These are phyloP conservation scores for Psilopogon haemacephalus DNA, from an alignment of 2,113 vertebrate species.

Conservation along the genomic window DNA sequence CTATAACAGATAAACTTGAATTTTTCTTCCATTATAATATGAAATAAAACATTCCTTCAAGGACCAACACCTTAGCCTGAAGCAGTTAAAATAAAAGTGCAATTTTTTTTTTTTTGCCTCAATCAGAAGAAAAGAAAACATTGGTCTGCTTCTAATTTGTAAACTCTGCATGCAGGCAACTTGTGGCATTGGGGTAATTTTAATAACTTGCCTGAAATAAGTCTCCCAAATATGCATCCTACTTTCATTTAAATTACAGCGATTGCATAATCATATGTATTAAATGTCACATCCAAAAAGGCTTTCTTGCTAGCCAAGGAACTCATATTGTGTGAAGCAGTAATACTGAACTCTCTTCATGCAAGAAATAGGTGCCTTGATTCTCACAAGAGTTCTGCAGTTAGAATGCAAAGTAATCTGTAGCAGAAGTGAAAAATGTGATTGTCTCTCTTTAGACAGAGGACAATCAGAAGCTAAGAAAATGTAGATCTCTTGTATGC, in stretches of 20 bases:
- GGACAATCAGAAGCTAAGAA: too few species aligned
- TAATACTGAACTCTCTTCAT: background rate
- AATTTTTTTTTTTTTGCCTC: background rate
- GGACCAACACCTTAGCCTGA: background rate
- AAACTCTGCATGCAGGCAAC: background rate
- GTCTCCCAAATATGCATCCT: background rate
- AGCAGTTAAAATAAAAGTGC: background rate
- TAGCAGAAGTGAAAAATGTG: too few species aligned
- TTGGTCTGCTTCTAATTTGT: background rate
- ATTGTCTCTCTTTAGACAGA: too few species aligned
- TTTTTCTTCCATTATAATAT: background rate
- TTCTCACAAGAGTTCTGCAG: too few species aligned
- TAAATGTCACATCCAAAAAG: slow-evolving; percentile 2
- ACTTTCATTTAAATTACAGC: background rate
- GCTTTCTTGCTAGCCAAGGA: background rate
- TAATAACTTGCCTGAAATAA: background rate
- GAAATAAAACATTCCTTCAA: background rate
- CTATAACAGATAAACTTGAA: background rate
- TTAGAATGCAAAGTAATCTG: too few species aligned
- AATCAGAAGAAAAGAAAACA: background rate
- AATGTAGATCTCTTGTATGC: too few species aligned
- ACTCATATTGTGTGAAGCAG: background rate
- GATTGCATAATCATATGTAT: background rate
- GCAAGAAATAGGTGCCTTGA: background rate
- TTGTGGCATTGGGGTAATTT: background rate